These are phyloP conservation scores for Micrastur ruficollis DNA, from an alignment of 2,797 vertebrate genomes.

Conservation along the genomic window DNA sequence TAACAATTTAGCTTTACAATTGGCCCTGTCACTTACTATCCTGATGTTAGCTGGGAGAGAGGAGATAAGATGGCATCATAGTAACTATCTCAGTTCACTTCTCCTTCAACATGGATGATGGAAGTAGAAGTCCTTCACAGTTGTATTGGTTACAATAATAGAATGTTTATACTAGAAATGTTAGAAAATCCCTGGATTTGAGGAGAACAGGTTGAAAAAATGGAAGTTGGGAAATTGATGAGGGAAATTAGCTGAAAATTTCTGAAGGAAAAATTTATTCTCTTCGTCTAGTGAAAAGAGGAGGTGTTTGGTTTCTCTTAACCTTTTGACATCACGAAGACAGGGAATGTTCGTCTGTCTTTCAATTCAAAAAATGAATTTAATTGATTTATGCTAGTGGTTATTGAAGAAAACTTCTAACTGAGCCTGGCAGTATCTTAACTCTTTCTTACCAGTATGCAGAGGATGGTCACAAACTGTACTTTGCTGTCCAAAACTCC, in stretches of 20 bases:
- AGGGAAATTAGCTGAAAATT: background rate
- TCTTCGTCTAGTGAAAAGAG: background rate
- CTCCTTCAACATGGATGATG: background rate
- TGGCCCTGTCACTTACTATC: background rate
- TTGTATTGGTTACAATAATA: background rate
- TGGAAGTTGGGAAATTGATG: background rate
- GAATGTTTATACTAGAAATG: background rate
- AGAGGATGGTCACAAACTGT: background rate
- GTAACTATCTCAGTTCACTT: background rate
- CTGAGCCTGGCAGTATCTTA: background rate
- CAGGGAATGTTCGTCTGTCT: background rate
- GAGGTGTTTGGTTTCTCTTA: background rate
- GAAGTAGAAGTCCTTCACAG: background rate
- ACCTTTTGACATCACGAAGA: background rate
- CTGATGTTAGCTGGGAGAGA: background rate
- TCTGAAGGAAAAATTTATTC: background rate
- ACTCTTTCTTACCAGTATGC: background rate
- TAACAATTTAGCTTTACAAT: background rate
- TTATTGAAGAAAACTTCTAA: background rate
- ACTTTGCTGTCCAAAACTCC: background rate
- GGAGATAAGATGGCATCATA: background rate
- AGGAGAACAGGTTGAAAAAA: background rate
- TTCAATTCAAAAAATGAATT: background rate
- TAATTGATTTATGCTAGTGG: background rate
- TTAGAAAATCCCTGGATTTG: background rate